Conservation (phyloP, 1,140 invertebrate genomes). For the Drosophila guanche region DNA sequence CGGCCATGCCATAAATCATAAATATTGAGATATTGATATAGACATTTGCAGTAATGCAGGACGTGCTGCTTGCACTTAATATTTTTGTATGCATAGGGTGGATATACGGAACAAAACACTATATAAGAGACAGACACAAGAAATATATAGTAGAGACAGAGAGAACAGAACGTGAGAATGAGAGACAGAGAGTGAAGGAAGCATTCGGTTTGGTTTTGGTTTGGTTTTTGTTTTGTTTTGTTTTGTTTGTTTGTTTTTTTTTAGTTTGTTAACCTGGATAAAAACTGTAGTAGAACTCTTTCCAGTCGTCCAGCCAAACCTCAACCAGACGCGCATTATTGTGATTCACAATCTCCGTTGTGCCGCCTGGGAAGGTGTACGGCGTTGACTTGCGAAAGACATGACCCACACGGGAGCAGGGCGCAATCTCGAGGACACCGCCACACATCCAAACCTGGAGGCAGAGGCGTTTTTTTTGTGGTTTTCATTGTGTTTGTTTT, state of each 20-base stretch:
- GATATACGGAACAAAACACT: slow-evolving; percentile 65
- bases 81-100: slow-evolving; percentile 39
- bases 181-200: slow-evolving; percentile 56
- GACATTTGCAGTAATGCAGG: slow-evolving; percentile 71
- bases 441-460: slow-evolving; percentile 98
- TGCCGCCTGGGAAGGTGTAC: slow-evolving; percentile 99
- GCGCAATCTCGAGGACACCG: slow-evolving; percentile 94
- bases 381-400: slow-evolving; percentile 99
- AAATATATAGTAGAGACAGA: slow-evolving; percentile 36
- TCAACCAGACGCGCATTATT: slow-evolving; percentile 98
- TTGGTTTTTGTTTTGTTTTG: slow-evolving; percentile 32
- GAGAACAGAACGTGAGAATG: slow-evolving; percentile 42
- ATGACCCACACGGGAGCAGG: slow-evolving; percentile 96
- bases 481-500: slow-evolving; percentile 15
- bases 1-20: slow-evolving; percentile 76
- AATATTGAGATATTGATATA: slow-evolving; percentile 53
- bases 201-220: slow-evolving; percentile 44
- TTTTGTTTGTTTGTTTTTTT: slow-evolving; percentile 33
- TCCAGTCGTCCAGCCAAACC: slow-evolving; percentile 99
- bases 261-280: slow-evolving; percentile 91
- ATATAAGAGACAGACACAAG: slow-evolving; percentile 56
- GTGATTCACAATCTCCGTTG: slow-evolving; percentile 98
- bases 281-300: slow-evolving; percentile 99
- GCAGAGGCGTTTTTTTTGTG: slow-evolving; percentile 13
- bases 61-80: slow-evolving; percentile 57